A percentile compares a stretch with the other conserved stretches of the same genome.
These are phyloP conservation scores for Nesidiocoris tenuis DNA, from an alignment of 2,888 invertebrate genomes.

Conservation along the genomic window DNA sequence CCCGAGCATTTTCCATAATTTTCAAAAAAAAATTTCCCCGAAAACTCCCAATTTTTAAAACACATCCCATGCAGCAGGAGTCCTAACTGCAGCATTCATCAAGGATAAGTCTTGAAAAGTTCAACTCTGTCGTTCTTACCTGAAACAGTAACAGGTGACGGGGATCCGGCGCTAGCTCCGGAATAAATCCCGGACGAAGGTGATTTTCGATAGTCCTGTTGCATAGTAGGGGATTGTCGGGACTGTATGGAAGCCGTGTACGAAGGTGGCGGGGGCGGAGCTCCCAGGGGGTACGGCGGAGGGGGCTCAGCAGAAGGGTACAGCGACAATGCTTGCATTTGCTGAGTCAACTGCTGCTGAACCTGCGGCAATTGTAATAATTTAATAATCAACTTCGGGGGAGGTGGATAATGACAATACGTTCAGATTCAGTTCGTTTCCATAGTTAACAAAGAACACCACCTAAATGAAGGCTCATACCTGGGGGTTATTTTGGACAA, in stretches of 20 bases:
- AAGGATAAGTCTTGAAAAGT: no score
- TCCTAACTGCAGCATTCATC: no score
- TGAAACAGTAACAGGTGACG: constrained; percentile 76
- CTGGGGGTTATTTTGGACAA: constrained; percentile 74
- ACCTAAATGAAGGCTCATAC: no score
- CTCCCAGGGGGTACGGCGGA: constrained; percentile 60
- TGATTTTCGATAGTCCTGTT: constrained; percentile 77
- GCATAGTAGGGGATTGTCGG: constrained; percentile 76
- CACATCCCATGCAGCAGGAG: no score
- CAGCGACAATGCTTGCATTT: constrained; percentile 81
- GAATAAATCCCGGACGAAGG: constrained; percentile 80
- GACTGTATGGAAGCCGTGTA: constrained; percentile 84
- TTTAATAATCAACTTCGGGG: no score
- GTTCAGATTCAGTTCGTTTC: no score
- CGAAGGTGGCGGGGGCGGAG: constrained; percentile 76
- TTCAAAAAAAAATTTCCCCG: no score
- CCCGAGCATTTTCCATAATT: no score
- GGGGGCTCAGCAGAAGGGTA: constrained; percentile 70
- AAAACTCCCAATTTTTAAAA: no score
- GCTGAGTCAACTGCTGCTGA: constrained; percentile 83
- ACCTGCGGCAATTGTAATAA: constrained; percentile 51
- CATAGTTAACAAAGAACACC: no score
- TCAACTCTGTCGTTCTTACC: no score
- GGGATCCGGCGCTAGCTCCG: constrained; percentile 74
- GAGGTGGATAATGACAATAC: no score